Evolutionary conservation across 2,888 invertebrate genomes (phyloP), one percentile per base, ranked within the genome.

Genomic region (Xanthostigma xanthostigma): DNA sequence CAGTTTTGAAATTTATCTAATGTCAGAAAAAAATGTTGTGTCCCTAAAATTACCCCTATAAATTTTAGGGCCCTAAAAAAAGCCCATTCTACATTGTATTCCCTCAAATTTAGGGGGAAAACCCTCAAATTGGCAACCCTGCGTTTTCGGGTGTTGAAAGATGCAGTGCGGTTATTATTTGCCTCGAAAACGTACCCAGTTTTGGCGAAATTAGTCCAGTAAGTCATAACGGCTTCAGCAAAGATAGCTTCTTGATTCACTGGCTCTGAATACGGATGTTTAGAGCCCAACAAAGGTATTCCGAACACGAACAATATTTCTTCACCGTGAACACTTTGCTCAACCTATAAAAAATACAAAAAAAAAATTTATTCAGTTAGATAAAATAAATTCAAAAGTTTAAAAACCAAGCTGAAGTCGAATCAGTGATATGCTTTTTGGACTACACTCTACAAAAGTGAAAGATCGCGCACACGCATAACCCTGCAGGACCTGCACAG

Each of bases 191-290:
- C 78, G 75, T 70, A 91, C 92, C 92, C 92, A 49, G 84, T 81
- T 67, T 86, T 84, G 3, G 88, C 90, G 60, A 93, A 93, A 68
- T 92, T 92, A 51, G 85, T 82, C 85, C 90, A 91, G 66, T 86
- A 79, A 54, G 83, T 78, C 86, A 93, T 92, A 58, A 91, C 76
- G 35, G 82, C 81, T 70, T 91, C 89, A 44, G 91, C 86, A 50
- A 93, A 76, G 44, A 85, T 72, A 59, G 76, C 78, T 67, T 93
- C 93, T 50, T 75, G 75, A 38, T 82, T 85, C 67, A 85, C 92
- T 58, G 81, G 79, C 44, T 75, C 73, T 52, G 76, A 77, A 57
- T 82, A 81, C 57, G 84, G 84, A 56, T 81, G 78, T 56, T 75
- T 78, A 1, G 71, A 68, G 36, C 60, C 62, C 41, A 79, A 80